Evolutionary conservation across 2,113 vertebrate genomes (phyloP).

Genomic region (Chaetorhynchus papuensis): DNA sequence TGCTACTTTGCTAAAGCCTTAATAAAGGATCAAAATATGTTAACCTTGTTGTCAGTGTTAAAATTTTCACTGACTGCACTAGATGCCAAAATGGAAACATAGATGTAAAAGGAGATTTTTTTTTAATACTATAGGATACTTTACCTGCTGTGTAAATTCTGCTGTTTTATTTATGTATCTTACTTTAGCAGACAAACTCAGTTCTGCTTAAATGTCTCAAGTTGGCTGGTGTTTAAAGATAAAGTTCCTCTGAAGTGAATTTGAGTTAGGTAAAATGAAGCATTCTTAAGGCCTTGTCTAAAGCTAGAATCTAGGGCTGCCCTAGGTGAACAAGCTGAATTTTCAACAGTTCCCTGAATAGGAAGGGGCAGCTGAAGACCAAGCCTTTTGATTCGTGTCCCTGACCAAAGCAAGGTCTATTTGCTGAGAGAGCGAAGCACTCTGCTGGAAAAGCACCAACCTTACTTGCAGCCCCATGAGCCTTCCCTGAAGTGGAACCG

Average conservation of each 20-base stretch:
- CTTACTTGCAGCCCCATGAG: fast-evolving
- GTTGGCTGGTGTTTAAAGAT: background rate
- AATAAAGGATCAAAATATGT: background rate
- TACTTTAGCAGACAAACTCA: background rate
- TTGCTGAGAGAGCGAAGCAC: background rate
- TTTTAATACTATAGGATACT: background rate
- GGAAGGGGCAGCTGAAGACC: background rate
- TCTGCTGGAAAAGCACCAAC: background rate
- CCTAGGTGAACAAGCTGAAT: background rate
- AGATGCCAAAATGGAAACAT: background rate
- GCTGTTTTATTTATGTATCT: background rate
- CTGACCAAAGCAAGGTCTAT: background rate
- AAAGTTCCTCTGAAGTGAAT: background rate
- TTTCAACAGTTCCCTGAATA: background rate
- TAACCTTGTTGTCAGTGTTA: background rate
- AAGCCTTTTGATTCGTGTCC: background rate
- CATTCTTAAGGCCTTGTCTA: background rate
- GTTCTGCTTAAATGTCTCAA: background rate
- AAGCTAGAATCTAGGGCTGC: background rate
- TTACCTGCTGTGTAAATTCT: background rate
- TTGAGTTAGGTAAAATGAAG: background rate
- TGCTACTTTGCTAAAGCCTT: background rate
- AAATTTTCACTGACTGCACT: background rate
- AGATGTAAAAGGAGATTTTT: background rate
- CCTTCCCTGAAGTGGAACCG: background rate